Conservation (phyloP, 2,888 invertebrate species). For the Erannis defoliaria region DNA sequence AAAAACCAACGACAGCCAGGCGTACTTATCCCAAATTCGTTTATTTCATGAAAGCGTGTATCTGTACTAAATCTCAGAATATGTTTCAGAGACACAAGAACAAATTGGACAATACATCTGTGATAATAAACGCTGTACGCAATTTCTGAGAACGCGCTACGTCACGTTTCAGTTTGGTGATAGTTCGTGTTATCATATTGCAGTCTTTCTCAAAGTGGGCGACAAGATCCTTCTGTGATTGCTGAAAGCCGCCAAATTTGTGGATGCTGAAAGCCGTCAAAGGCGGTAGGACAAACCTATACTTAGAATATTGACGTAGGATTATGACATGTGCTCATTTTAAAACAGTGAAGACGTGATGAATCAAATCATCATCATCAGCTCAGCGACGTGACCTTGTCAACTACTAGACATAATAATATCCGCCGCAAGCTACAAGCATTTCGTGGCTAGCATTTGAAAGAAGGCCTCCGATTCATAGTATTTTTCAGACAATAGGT, state of each 20-base stretch:
- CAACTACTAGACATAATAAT: no score
- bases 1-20: background rate
- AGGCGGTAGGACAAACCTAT: no score
- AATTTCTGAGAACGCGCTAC: slow-evolving; percentile 24
- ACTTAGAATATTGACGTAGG: no score
- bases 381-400: no score
- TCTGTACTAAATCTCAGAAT: slow-evolving; percentile 25
- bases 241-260: no score
- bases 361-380: no score
- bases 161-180: slow-evolving; percentile 27
- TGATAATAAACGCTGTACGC: slow-evolving; percentile 26
- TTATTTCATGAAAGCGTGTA: slow-evolving; percentile 1
- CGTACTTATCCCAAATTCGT: slow-evolving; percentile 7
- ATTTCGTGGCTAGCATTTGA: no score
- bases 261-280: background rate
- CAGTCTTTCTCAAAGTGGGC: slow-evolving; percentile 6
- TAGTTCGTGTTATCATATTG: slow-evolving; percentile 20
- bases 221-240: background rate
- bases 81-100: slow-evolving; percentile 26
- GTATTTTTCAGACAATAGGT: no score
- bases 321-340: no score
- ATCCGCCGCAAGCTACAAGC: no score
- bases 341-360: no score
- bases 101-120: slow-evolving; percentile 36
- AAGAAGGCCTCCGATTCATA: no score